Evolutionary conservation across 1,140 invertebrate species (phyloP), one percentile per base, ranked within the genome.

Genomic region (Belonocnema kinseyi): DNA sequence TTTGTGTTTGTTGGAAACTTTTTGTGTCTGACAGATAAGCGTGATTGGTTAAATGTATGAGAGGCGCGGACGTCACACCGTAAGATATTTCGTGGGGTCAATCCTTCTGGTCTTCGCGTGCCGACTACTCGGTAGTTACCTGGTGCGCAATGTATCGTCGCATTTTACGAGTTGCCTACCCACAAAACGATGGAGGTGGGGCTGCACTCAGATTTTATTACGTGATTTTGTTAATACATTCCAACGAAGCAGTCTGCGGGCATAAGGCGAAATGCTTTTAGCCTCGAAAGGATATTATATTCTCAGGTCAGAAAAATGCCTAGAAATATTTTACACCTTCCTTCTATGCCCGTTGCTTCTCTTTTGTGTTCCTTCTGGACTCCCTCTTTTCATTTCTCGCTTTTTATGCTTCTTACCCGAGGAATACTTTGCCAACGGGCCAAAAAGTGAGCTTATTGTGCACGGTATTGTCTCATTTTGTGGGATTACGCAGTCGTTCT

Each of bases 161-260:
- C 82, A 82, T 83, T 89, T 90, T 89, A 89, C 81, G 88, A 88
- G 85, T 82, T 73, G 58, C 75, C 80, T 82, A 82, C 81, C 82
- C 82, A 79, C 74, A 54, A 66, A 50, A 78, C 40, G 61, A 21
- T 52, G 66, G 56, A 77, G 33, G 70, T 8, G 40, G 7, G 40
- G 40, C 7, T 46, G 78, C 83, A 86, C 88, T 88, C 85, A 86
- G 86, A 90, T 90, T 91, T 91, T 91, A 90, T 88, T 87, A 88
- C 88, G 85, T 88, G 90, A 90, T 91, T 90, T 90, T 90, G 86
- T 89, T 90, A 89, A 91, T 90, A 86, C 85, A 90, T 81, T 84
- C 80, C 40, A 75, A 52, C 66, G 76, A 81, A 75, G 73, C 70
- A 66, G 73, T 72, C 76, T 77, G 54, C 77, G 74, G 10, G 40